Evolutionary conservation across 1,140 invertebrate species (phyloP).

Genomic region (Sarcophaga bullata): DNA sequence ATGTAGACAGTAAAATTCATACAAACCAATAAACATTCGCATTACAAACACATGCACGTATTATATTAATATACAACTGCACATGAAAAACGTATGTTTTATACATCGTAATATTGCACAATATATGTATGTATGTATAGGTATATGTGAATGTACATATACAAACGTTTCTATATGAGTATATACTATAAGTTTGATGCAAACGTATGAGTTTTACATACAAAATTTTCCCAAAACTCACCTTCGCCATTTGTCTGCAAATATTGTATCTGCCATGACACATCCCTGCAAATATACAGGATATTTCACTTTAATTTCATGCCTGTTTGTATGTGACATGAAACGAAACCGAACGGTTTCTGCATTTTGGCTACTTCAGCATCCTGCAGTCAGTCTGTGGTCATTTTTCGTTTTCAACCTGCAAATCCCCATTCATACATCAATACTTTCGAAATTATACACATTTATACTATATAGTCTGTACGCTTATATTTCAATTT

Average conservation of each 20-base stretch:
- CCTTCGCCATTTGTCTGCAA: no score
- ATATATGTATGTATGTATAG: no score
- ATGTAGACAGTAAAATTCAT: constrained; percentile 43
- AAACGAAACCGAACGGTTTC: not conserved
- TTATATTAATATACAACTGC: not conserved
- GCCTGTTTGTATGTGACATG: not conserved
- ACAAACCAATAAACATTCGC: constrained; percentile 4
- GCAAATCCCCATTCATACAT: not conserved
- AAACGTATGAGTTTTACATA: no score
- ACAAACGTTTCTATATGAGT: no score
- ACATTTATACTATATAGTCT: no score
- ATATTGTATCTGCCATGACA: no score
- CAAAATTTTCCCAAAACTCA: no score
- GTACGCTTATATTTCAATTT: no score
- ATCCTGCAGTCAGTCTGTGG: no score
- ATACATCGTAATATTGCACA: not conserved
- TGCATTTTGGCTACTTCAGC: not conserved
- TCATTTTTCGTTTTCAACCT: not conserved
- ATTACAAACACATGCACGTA: constrained; percentile 13
- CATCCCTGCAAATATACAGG: not conserved
- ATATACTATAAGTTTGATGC: no score
- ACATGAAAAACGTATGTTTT: constrained; percentile 19
- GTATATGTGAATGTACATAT: no score
- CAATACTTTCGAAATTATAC: not conserved
- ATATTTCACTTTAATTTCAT: not conserved